Conservation (phyloP, 2,888 invertebrate species). For the Lissocephala sabroskyi region DNA sequence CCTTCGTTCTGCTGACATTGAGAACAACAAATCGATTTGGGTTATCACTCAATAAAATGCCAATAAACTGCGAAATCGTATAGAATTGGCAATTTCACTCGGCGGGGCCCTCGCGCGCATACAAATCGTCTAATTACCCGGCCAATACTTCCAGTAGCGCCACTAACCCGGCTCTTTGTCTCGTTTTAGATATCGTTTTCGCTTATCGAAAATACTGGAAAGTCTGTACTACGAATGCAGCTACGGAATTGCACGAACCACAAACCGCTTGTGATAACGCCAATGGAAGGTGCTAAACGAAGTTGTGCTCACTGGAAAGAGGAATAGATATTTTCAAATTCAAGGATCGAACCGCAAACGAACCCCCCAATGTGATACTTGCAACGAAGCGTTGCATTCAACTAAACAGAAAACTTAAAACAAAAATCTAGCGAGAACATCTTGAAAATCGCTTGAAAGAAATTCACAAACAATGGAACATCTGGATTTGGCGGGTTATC, state of each 20-base stretch:
- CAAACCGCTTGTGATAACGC: conserved; percentile 33
- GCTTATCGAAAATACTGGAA: conserved; percentile 58
- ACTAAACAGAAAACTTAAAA: conserved; percentile 22
- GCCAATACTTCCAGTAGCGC: too few relatives aligned
- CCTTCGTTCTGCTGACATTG: conserved; percentile 23
- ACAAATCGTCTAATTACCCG: too few relatives aligned
- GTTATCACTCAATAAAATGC: too few relatives aligned
- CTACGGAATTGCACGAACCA: conserved; percentile 36
- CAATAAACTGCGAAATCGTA: too few relatives aligned
- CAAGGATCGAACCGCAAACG: conserved; percentile 26
- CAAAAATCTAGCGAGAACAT: conserved; percentile 7
- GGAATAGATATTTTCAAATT: conserved; percentile 25
- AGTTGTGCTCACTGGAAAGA: conserved; percentile 14
- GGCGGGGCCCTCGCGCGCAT: too few relatives aligned
- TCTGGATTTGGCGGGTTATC: conserved; percentile 68
- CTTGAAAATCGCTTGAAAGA: conserved; percentile 4
- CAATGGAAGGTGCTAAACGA: conserved; percentile 30
- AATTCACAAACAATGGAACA: conserved; percentile 61
- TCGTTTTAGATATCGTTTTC: conserved; percentile 65
- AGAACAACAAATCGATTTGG: too few relatives aligned
- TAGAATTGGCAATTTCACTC: too few relatives aligned
- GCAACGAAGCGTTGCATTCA: conserved; percentile 41
- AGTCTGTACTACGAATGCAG: conserved; percentile 47
- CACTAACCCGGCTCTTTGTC: too few relatives aligned
- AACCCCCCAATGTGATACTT: conserved; percentile 53